Conservation (phyloP, 2,113 vertebrate species). For the Psilopsiagon aymara region DNA sequence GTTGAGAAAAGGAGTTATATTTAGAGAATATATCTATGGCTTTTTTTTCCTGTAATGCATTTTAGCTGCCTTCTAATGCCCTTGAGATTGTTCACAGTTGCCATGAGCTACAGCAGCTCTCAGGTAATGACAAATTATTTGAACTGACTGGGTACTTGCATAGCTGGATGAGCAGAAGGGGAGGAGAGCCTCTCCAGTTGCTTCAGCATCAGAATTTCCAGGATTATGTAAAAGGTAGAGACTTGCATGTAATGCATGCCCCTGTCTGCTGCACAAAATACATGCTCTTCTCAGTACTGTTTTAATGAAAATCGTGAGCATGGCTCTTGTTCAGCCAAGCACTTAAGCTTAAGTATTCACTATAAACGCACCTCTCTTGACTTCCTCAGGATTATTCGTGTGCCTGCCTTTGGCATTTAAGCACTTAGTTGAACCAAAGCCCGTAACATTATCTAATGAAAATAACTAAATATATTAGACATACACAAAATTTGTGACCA, state of each 20-base stretch:
- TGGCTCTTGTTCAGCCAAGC: not conserved
- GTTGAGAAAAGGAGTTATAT: not conserved
- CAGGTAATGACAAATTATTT: not conserved
- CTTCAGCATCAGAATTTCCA: not conserved
- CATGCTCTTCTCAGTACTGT: not conserved
- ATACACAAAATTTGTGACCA: not conserved
- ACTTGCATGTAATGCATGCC: fast-evolving
- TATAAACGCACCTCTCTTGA: not conserved
- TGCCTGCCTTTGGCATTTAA: not conserved
- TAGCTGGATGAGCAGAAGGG: not conserved
- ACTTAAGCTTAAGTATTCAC: not conserved
- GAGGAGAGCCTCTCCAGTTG: not conserved
- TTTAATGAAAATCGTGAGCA: not conserved
- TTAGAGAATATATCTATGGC: not conserved
- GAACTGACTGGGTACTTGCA: not conserved
- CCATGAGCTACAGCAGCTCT: not conserved
- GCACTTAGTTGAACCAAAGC: not conserved
- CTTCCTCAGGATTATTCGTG: not conserved
- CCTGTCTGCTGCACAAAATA: not conserved
- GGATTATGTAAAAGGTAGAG: not conserved
- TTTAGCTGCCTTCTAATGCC: not conserved
- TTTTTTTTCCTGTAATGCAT: not conserved
- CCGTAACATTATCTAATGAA: not conserved
- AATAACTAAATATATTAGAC: not conserved
- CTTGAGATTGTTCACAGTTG: not conserved